A percentile compares a stretch with the other conserved stretches of the same genome.
Evolutionary conservation across 2,888 invertebrate species (phyloP).

Genomic region (Eueremaeus valkanovi): DNA sequence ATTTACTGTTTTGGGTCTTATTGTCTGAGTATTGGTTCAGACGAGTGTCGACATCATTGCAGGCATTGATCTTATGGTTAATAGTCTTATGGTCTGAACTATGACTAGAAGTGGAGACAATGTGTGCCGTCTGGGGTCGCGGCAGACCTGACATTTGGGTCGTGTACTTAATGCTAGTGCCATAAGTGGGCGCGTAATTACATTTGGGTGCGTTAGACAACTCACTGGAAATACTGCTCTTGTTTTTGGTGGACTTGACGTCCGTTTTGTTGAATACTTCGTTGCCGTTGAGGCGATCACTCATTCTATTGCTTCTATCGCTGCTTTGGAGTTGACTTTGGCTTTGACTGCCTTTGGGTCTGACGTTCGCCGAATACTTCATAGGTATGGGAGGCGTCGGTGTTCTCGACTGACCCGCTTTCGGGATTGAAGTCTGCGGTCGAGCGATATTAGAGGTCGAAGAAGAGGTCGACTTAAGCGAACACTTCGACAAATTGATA

Average conservation of each 20-base stretch:
- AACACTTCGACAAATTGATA: slow-evolving; percentile 25
- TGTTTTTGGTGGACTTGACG: neutral
- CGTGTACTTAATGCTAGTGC: slow-evolving; percentile 35
- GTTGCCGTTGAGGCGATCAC: neutral
- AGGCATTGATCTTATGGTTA: neutral
- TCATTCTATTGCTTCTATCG: neutral
- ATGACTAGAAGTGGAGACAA: slow-evolving; percentile 33
- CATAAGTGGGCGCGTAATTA: neutral
- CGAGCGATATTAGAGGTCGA: neutral
- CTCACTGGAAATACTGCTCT: neutral
- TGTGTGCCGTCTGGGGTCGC: slow-evolving; percentile 37
- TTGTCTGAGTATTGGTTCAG: neutral
- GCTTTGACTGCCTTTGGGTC: neutral
- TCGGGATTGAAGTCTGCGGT: slow-evolving; percentile 8
- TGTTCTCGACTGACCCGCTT: neutral
- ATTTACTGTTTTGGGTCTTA: neutral
- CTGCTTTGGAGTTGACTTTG: neutral
- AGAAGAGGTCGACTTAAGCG: slow-evolving; percentile 21
- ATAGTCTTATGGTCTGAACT: neutral
- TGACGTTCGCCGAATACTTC: neutral
- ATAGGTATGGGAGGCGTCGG: slow-evolving; percentile 26
- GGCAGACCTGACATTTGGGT: slow-evolving; percentile 42
- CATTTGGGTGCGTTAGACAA: neutral
- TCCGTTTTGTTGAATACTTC: neutral
- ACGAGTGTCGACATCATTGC: neutral